Base-by-base conservation (phyloP, 2,888 invertebrate species). In the Polydrusus cervinus region DNA sequence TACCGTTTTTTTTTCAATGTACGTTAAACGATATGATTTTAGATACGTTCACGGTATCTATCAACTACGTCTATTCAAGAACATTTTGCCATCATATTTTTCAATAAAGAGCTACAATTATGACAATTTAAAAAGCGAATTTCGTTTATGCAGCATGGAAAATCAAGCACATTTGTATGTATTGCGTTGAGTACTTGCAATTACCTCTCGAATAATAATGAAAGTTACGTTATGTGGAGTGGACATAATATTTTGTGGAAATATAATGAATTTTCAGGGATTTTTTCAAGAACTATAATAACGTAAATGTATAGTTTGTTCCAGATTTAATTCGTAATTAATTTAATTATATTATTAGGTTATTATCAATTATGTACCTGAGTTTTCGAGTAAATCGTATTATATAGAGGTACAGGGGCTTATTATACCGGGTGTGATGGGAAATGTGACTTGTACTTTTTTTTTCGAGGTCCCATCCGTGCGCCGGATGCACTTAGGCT, bases 131-230 rank as follows among this genome's bases (percentile, higher is more conserved):
- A 68, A 67, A 71, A 51, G 68, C 45, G 62, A 69, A 69, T 70
- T 70, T 53, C 64, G 14, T 14, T 55, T 65, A 40, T 64, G 65
- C 51, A 55, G 62, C 57, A 53, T 47, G 20, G 55, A 62, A 74
- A 76, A 74, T 74, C 68, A 74, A 43, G 71, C 47, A 45, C 82
- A 85, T 86, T 85, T 84, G 85, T 86, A 85, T 86, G 85, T 85
- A 86, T 85, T 79, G 80, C 81, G 79, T 74, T 66, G 79, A 76
- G 76, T 75, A 78, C 76, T 80, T 80, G 82, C 83, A 83, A 85
- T 85, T 85, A 84, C 84, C 81, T 78, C 78, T 78, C 78, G 75
- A 78, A 68, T 79, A 14, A 68, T 51, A 68, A 62, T 74, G 30
- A 68, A 74, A 55, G 64, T 43, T 16, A 10, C 47, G 16, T 51